Evolutionary conservation across 2,888 invertebrate species (phyloP).

Genomic region (Epinotia bilunana): DNA sequence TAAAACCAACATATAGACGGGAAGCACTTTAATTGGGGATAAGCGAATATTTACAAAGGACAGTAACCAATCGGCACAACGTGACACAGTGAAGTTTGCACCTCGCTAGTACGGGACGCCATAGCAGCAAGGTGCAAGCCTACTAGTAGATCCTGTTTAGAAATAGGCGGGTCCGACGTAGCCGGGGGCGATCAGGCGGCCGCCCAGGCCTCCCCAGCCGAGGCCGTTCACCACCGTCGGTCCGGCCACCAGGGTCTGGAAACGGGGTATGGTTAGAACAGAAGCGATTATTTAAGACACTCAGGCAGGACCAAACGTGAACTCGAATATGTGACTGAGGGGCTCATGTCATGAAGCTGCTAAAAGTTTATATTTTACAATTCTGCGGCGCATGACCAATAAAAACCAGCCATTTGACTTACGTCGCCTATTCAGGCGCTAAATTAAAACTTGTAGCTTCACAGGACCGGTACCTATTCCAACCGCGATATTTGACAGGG

Average conservation of each 20-base stretch:
- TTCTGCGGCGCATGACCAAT: too few species aligned
- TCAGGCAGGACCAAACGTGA: too few species aligned
- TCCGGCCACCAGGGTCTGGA: constrained; percentile 75
- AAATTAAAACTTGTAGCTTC: too few species aligned
- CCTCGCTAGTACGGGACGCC: background rate
- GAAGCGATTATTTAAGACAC: too few species aligned
- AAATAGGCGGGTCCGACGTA: constrained; percentile 62
- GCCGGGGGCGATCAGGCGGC: constrained; percentile 47
- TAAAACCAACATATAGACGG: constrained; percentile 24
- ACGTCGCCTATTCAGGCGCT: too few species aligned
- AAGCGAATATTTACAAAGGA: constrained; percentile 39
- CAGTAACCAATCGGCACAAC: constrained; percentile 27
- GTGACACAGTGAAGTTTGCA: background rate
- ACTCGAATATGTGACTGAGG: too few species aligned
- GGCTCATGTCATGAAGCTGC: too few species aligned
- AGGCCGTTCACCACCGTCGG: constrained; percentile 71
- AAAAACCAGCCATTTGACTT: too few species aligned
- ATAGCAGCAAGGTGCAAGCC: background rate
- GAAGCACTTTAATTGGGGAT: constrained; percentile 37
- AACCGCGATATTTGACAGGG: too few species aligned
- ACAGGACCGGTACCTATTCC: too few species aligned
- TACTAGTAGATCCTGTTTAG: constrained; percentile 47
- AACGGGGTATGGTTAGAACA: constrained; percentile 36
- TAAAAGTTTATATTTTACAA: too few species aligned
- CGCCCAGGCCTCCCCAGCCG: constrained; percentile 50